Evolutionary conservation across 2,888 invertebrate genomes (phyloP).

Genomic region (Pseudoips prasinana): DNA sequence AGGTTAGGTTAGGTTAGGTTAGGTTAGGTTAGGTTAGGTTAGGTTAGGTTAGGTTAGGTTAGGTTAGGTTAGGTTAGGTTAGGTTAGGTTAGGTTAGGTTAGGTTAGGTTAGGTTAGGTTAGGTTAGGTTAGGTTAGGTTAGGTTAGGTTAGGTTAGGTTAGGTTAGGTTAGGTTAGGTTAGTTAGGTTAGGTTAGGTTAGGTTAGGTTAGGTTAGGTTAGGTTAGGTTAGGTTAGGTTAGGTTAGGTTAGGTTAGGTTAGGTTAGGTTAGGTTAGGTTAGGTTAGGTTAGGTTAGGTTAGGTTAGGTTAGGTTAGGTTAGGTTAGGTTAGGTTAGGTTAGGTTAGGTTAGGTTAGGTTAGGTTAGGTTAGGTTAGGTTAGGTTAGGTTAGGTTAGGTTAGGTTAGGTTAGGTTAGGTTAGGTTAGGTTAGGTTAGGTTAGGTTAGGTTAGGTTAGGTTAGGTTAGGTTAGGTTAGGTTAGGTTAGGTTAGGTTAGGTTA

Average conservation of each 20-base stretch:
- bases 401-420: slow-evolving; percentile 8
- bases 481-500: slow-evolving; percentile 14
- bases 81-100: slow-evolving; percentile 25
- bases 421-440: slow-evolving; percentile 10
- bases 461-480: slow-evolving; percentile 12
- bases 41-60: slow-evolving; percentile 20
- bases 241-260: slow-evolving; percentile 15
- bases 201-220: slow-evolving; percentile 18
- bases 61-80: slow-evolving; percentile 22
- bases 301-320: slow-evolving; percentile 8
- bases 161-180: slow-evolving; percentile 24
- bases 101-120: slow-evolving; percentile 21
- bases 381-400: slow-evolving; percentile 8
- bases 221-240: slow-evolving; percentile 16
- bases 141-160: slow-evolving; percentile 20
- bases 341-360: slow-evolving; percentile 6
- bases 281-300: slow-evolving; percentile 14
- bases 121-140: slow-evolving; percentile 21
- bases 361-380: slow-evolving; percentile 8
- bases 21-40: slow-evolving; percentile 21
- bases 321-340: slow-evolving; percentile 12
- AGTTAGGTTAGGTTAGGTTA: slow-evolving; percentile 16
- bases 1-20: slow-evolving; percentile 23
- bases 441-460: slow-evolving; percentile 12
- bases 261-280: slow-evolving; percentile 16